Base-by-base conservation (phyloP, 2,888 invertebrate species). In the Eulithis prunata region DNA sequence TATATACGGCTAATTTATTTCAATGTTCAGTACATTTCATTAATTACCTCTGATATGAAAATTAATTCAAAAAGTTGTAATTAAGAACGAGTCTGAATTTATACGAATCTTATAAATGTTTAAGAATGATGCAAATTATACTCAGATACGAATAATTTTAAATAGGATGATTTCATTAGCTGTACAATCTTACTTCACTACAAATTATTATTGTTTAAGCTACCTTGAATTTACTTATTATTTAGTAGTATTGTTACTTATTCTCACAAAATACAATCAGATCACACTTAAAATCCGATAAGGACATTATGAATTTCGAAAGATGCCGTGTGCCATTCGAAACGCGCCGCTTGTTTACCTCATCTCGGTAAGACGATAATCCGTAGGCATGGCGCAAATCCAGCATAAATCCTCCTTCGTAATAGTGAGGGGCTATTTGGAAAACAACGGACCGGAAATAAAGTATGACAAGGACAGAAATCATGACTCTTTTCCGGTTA, bases 341-440 rank as follows among this genome's bases (percentile, higher is more conserved):
- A 56, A 49, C 51, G 49, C 14, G 2, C 54, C 21, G 41, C 32
- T 62, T 62, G 51, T 62, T 62, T 62, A 51, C 36, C 46, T 61
- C 49, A 32, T 4, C 43, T 11, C 14, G 51, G 21, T 41, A 41
- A 14, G 41, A 54, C 6, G 57, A 53, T 63, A 57, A 63, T 63
- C 52, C 57, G 10, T 7, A 57, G 14, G 11, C 13, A 53, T 63
- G 57, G 14, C 46, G n/a, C n/a, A 32, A 45, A 57, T 62, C 57
- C 62, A 21, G 45, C 46, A 57, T 57, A 57, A 57, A 57, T 57
- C 53, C 12, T 32, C 11, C 53, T 52, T 28, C 38, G 38, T 61
- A 53, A 52, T 57, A 62, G 57, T 52, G 12, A 28, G 51, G 51
- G 36, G 14, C 41, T 57, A 62, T 57, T 53, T 38, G 52, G 38